Conservation (phyloP, 2,888 invertebrate genomes). For the Troides helena region DNA sequence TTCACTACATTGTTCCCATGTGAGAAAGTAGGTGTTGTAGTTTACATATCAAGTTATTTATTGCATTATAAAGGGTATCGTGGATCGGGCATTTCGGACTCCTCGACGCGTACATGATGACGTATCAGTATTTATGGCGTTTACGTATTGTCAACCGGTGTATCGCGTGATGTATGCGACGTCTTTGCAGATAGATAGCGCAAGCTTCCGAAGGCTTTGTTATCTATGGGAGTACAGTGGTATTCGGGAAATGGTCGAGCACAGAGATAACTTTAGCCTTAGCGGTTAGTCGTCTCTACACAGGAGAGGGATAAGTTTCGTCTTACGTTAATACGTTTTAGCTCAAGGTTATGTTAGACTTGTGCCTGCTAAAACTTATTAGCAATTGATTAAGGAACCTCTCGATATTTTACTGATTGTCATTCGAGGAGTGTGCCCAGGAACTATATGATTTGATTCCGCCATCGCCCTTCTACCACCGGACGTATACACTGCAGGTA, state of each 20-base stretch:
- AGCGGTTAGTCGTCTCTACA: neutral
- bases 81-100: slow-evolving; percentile 50
- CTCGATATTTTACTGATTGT: too few species aligned
- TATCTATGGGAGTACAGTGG: slow-evolving; percentile 19
- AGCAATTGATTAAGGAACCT: too few species aligned
- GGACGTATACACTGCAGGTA: too few species aligned
- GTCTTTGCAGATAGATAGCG: slow-evolving; percentile 49
- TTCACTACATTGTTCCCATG: slow-evolving; percentile 29
- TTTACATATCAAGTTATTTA: slow-evolving; percentile 63
- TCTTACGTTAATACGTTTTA: too few species aligned
- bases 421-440: too few species aligned
- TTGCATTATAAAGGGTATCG: slow-evolving; percentile 62
- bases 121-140: slow-evolving; percentile 68
- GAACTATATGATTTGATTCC: too few species aligned
- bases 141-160: slow-evolving; percentile 49
- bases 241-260: slow-evolving; percentile 19
- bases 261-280: neutral
- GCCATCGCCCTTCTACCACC: too few species aligned
- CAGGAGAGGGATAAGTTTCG: too few species aligned
- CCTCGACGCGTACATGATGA: slow-evolving; percentile 53
- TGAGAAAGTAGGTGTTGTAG: slow-evolving; percentile 66
- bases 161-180: slow-evolving; percentile 65
- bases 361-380: too few species aligned
- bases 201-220: slow-evolving; percentile 28
- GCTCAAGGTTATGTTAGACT: too few species aligned